Base-by-base conservation (phyloP, 2,113 vertebrate species). In the Procavia capensis region DNA sequence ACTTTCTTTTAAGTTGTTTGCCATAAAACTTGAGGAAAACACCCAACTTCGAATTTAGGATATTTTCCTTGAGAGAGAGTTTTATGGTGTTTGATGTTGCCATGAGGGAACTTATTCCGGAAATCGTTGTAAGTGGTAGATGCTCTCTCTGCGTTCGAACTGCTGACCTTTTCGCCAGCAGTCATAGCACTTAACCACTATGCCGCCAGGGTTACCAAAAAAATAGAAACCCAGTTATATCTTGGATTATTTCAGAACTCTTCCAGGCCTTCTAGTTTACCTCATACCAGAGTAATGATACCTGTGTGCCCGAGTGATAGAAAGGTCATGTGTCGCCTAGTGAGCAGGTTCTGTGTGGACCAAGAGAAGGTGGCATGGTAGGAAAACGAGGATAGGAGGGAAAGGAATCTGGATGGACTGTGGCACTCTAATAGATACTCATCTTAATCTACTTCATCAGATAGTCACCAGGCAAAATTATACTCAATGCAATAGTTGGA, bases 1-100 rank as follows among this genome's bases (percentile, higher is more conserved):
- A 16, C 5, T 91, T 75, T n/a, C 84, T 93, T 96, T 93, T 10
- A 84, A 7, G 63, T 76, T 90, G 34, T 76, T 76, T 88, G 85
- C 39, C 4, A 59, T 50, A 50, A 75, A 27, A 3, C 31, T 76
- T 93, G 63, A 86, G 24, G 39, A 83, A 25, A 85, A 10, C 8
- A 85, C 1, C 31, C 25, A 66, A 16, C 19, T 88, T 92, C n/a
- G n/a, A n/a, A n/a, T n/a, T n/a, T 68, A 88, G 29, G 34, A 25
- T 72, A 34, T 80, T 2, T 50, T 39, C 17, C 34, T 76, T 72
- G 64, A 88, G 45, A 85, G 47, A 2, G 41, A 64, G 10, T 81
- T 91, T 92, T 84, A 68, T 72, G 27, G n/a, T 81, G 27, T 79
- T 92, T 75, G 81, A 61, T 83, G 16, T 81, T 80, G 2, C 59